phyloP scores from a whole-genome alignment of 2,888 invertebrate genomes.

The Morpho helenor region DNA sequence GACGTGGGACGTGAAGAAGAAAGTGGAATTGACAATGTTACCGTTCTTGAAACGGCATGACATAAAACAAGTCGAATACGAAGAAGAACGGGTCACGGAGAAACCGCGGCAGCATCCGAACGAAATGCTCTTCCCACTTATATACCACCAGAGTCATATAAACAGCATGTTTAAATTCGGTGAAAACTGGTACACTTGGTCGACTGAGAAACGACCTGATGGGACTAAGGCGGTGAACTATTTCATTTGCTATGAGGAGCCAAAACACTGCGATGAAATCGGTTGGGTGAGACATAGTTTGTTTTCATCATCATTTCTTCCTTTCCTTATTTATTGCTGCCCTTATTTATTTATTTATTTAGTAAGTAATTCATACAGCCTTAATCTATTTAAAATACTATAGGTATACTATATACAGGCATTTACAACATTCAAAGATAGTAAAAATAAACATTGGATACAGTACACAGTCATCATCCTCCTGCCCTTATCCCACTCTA shows the following conservation, averaged over 20 bases:
- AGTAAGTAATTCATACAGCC: too few relatives aligned
- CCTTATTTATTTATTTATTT: too few relatives aligned
- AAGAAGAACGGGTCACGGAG: slow-evolving; percentile 52
- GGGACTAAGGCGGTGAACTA: slow-evolving; percentile 61
- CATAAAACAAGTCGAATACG: slow-evolving; percentile 42
- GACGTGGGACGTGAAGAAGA: slow-evolving; percentile 42
- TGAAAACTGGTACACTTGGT: slow-evolving; percentile 72
- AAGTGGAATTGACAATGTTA: slow-evolving; percentile 38
- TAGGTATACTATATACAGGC: too few relatives aligned
- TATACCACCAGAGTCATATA: slow-evolving; percentile 62
- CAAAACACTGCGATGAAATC: slow-evolving; percentile 66
- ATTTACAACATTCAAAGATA: too few relatives aligned
- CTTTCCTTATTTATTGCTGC: too few relatives aligned
- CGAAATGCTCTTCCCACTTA: slow-evolving; percentile 64
- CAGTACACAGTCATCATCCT: too few relatives aligned
- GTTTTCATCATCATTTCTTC: too few relatives aligned
- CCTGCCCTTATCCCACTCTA: too few relatives aligned
- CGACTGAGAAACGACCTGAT: slow-evolving; percentile 57
- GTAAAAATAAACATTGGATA: too few relatives aligned
- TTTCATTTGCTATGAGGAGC: slow-evolving; percentile 67
- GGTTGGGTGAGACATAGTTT: slow-evolving; percentile 58
- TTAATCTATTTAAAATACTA: too few relatives aligned
- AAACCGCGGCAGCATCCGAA: slow-evolving; percentile 58
- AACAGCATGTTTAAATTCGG: slow-evolving; percentile 73
- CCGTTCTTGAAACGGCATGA: slow-evolving; percentile 47